Evolutionary conservation across 2,888 invertebrate genomes (phyloP).

Genomic region (Eupithecia centaureata): DNA sequence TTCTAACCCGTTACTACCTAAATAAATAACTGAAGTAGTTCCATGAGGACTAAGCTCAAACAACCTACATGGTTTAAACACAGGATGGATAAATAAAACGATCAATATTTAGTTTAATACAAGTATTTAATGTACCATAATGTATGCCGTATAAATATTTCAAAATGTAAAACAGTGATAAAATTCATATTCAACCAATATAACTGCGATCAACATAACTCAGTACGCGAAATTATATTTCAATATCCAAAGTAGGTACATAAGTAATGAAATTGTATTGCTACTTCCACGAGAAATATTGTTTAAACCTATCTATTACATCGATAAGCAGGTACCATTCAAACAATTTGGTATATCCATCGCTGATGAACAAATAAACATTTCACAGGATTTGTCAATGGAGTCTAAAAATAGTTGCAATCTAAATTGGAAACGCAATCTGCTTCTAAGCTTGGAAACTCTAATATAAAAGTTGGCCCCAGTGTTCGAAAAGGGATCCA

Average conservation of each 20-base stretch:
- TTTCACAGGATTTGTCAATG: slow-evolving; percentile 26
- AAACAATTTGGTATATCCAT: slow-evolving; percentile 61
- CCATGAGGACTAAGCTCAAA: no score
- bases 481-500: slow-evolving; percentile 74
- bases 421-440: slow-evolving; percentile 36
- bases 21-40: no score
- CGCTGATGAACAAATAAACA: slow-evolving; percentile 38
- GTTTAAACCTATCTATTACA: slow-evolving; percentile 57
- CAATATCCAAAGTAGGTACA: slow-evolving; percentile 58
- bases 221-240: slow-evolving; percentile 73
- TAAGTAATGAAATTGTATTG: slow-evolving; percentile 49
- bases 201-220: slow-evolving; percentile 76
- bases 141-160: slow-evolving; percentile 84
- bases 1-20: no score
- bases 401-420: slow-evolving; percentile 35
- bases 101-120: slow-evolving; percentile 71
- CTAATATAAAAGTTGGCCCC: slow-evolving; percentile 78
- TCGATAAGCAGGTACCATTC: slow-evolving; percentile 75
- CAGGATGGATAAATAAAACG: slow-evolving; percentile 61
- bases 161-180: slow-evolving; percentile 85
- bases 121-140: slow-evolving; percentile 83
- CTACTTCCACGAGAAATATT: slow-evolving; percentile 52
- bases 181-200: slow-evolving; percentile 83
- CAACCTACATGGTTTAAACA: background rate
- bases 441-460: slow-evolving; percentile 41